Base-by-base conservation (phyloP, 2,113 vertebrate genomes). In the Leptobrachium leishanense region DNA sequence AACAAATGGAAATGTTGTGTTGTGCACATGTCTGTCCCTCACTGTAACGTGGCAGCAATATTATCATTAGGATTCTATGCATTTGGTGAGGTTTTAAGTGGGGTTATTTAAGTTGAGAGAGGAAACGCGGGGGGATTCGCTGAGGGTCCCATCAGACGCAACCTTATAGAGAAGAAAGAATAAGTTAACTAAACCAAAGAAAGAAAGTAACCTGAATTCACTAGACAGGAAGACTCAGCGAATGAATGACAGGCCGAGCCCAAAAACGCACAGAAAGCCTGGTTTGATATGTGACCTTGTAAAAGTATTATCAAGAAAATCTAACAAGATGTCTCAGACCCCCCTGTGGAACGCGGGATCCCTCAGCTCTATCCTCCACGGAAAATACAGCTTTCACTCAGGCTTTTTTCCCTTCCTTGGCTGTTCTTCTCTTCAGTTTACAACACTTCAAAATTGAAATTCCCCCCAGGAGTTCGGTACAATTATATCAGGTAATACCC, bases 401-500 rank as follows among this genome's bases (percentile, higher is more conserved):
- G 54, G 69, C 55, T 72, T 46, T 15, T 63, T 72, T 42, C 62
- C 20, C 63, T 15, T 57, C 13, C 50, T 44, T 72, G 40, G 31
- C 68, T 79, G 77, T 67, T 79, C 63, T 79, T 55, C 46, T 79
- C 44, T 40, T 79, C 46, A 67, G 77, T 67, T 79, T 73, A 79
- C 70, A 57, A 79, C 63, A 72, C 46, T 79, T 79, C 70, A 65
- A 39, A 66, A 79, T 72, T 79, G 77, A 72, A 66, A 79, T 79
- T 79, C 77, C 77, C 77, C 46, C 31, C 73, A 79, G 77, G 62
- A 79, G 70, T 65, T 57, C 6, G 69, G 77, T 57, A 79, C 77
- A 79, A 79, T 79, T 72, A 73, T 79, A 73, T 73, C 70, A 79
- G 77, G 77, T 73, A 79, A 79, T 79, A 79, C 77, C 62, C 77